Base-by-base conservation (phyloP, 2,888 invertebrate species). In the Drosophila affinis region DNA sequence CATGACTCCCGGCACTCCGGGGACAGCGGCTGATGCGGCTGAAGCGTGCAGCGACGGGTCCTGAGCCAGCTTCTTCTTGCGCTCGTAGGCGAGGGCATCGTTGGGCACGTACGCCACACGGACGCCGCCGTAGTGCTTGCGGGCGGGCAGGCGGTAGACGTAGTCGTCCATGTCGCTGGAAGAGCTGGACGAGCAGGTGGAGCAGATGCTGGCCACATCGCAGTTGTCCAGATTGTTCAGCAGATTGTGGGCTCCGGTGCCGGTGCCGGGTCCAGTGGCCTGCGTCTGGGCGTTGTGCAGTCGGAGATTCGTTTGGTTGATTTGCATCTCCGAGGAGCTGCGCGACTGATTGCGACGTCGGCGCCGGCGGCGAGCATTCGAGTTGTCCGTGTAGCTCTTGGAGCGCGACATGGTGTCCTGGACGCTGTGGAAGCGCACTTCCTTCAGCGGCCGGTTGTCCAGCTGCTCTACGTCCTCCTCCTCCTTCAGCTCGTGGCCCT, bases 21-120 rank as follows among this genome's bases (percentile, higher is more conserved):
- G 67, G 59, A 69, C 65, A 39, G 39, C n/a, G 39, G 7, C 14
- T n/a, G 39, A 17, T 70, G 24, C 9, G 53, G 46, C 54, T 57
- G 57, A 27, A 62, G 39, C 55, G 62, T 3, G 67, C 24, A 72
- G 60, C 7, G 72, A 72, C 51, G 67, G 54, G 17, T 82, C 80
- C 64, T 90, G 93, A 17, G 87, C 87, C 57, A 87, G 93, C 77
- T 95, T 93, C 73, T 95, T 94, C 69, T 96, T 93, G 73, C 95
- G 93, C 27, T 96, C 97, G 88, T 96, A 96, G 62, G 97, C 97
- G 29, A 97, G 94, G 2, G 97, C 96, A 92, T 97, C 97, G 91
- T 97, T 97, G 78, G 97, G 98, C 70, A 98, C 98, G 92, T 98
- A 98, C 1, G 97, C 97, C 79, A 98, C 97, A 72, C 97, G 93